These are phyloP conservation scores for Harpalus rubripes DNA, from an alignment of 2,888 invertebrate genomes.

Conservation along the genomic window DNA sequence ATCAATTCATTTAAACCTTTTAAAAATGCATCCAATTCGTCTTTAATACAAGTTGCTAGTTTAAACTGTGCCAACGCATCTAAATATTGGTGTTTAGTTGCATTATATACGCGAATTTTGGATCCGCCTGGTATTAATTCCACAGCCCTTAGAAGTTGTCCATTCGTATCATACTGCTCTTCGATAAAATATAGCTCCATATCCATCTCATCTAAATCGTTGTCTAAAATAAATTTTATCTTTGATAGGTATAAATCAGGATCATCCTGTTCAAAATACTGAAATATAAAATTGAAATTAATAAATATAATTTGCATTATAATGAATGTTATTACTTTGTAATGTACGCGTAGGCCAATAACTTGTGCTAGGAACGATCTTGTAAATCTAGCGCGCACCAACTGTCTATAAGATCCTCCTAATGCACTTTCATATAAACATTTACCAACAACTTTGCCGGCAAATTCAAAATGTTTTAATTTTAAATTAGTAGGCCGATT, in stretches of 20 bases:
- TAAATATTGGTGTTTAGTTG: slow-evolving; percentile 89
- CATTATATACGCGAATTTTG: slow-evolving; percentile 86
- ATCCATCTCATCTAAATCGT: slow-evolving; percentile 88
- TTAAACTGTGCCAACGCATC: slow-evolving; percentile 94
- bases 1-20: slow-evolving; percentile 94
- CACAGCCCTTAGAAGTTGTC: slow-evolving; percentile 87
- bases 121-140: slow-evolving; percentile 92
- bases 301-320: background rate
- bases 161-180: slow-evolving; percentile 90
- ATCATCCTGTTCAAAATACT: slow-evolving; percentile 98
- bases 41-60: slow-evolving; percentile 88
- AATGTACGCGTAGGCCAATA: slow-evolving; percentile 94
- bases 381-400: slow-evolving; percentile 94
- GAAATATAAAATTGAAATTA: slow-evolving; percentile 70
- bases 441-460: slow-evolving; percentile 96
- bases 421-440: slow-evolving; percentile 96
- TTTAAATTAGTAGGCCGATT: slow-evolving; percentile 88
- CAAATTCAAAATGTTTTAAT: slow-evolving; percentile 94
- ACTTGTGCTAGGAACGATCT: slow-evolving; percentile 96
- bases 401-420: slow-evolving; percentile 92
- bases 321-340: slow-evolving; percentile 83
- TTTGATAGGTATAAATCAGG: slow-evolving; percentile 96
- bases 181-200: slow-evolving; percentile 94
- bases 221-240: slow-evolving; percentile 94
- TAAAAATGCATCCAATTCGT: slow-evolving; percentile 92